A percentile compares a stretch with the other conserved stretches of the same genome.
phyloP scores from a whole-genome alignment of 2,113 vertebrate genomes.

The Hylia prasina region DNA sequence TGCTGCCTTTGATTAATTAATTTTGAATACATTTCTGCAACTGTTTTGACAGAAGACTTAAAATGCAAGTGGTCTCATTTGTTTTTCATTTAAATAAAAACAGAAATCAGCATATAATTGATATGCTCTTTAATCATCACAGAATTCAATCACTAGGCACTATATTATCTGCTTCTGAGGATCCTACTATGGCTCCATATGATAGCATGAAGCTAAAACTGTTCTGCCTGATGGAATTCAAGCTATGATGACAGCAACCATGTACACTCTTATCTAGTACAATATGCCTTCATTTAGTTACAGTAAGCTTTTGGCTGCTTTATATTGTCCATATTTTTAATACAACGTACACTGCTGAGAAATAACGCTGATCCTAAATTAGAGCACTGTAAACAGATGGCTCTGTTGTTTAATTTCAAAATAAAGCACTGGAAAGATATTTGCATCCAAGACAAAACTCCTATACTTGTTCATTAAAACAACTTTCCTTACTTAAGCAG shows the following conservation, averaged over 20 bases:
- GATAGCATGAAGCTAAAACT: neutral
- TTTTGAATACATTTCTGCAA: neutral
- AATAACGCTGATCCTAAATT: neutral
- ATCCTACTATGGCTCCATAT: neutral
- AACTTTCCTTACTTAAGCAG: neutral
- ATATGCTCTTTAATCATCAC: neutral
- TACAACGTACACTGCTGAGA: neutral
- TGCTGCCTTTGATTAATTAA: neutral
- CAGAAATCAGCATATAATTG: neutral
- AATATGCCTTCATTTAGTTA: neutral
- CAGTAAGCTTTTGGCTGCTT: neutral
- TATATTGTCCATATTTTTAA: neutral
- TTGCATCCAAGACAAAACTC: neutral
- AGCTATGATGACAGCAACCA: neutral
- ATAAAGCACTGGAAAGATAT: neutral
- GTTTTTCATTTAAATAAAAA: neutral
- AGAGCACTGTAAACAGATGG: neutral
- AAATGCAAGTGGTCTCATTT: neutral
- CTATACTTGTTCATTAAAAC: neutral
- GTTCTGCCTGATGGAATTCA: neutral
- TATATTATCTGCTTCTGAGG: neutral
- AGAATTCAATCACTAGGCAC: neutral
- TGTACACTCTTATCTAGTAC: neutral
- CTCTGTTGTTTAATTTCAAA: neutral
- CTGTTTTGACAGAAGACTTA: neutral